Base-by-base conservation (phyloP, 2,113 vertebrate genomes). In the Vulpes vulpes region DNA sequence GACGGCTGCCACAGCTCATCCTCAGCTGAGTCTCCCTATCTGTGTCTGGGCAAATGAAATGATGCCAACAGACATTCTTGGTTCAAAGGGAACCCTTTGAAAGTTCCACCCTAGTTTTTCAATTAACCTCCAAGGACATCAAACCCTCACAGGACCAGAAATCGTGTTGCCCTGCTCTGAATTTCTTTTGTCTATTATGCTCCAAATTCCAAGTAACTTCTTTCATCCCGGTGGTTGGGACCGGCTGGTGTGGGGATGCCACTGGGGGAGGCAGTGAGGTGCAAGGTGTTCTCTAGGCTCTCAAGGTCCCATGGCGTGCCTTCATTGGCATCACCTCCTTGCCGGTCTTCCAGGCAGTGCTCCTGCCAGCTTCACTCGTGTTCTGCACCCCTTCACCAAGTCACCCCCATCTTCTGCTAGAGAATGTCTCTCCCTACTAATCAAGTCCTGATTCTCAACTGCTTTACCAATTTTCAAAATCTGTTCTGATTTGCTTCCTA, bases 221-320 rank as follows among this genome's bases (percentile, higher is more conserved):
- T 60, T 53, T 78, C 60, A 49, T 57, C 27, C 32, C 27, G 4
- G 22, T 30, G 11, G 14, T 16, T 1, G 32, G 25, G n/a, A 38
- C 14, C 5, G 30, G 5, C 9, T 7, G 12, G 12, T 1, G 1
- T 12, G 8, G 57, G 17, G 25, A 5, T 35, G 38, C 0, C 3
- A 7, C 22, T 8, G 4, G 49, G 59, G 6, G 57, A 57, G 11
- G 19, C 0, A 2, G 11, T 11, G 23, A 22, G 0, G 17, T 10
- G 8, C 9, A 23, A 30, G 22, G 23, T 15, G 67, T 23, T 8
- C 5, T 22, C 35, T 10, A 25, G n/a, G 22, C 17, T 64, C 22
- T 17, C 25, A 3, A 25, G 10, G 73, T 7, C 3, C 6, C 16
- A 1, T 0, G 2, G 25, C 16, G 0, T 7, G 71, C 27, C 10